Conservation (phyloP, 2,888 invertebrate species). For the Chironomus riparius region DNA sequence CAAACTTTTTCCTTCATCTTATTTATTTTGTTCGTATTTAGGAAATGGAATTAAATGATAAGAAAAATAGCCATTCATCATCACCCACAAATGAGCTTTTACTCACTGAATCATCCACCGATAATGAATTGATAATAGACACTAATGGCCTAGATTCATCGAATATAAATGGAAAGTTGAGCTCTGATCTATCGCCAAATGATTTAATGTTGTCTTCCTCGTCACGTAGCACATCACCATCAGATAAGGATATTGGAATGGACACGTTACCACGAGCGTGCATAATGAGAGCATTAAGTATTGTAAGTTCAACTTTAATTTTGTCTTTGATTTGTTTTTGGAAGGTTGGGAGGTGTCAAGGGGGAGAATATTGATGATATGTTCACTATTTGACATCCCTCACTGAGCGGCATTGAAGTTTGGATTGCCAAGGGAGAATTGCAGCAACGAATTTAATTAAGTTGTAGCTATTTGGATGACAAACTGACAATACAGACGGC, state of each 20-base stretch:
- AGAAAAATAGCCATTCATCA: slow-evolving; percentile 19
- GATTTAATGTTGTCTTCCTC: slow-evolving; percentile 25
- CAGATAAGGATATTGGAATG: slow-evolving; percentile 32
- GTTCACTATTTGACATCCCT: too few species aligned
- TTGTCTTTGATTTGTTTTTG: not conserved
- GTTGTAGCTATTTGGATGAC: too few species aligned
- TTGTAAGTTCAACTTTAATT: slow-evolving; percentile 36
- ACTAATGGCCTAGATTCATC: slow-evolving; percentile 24
- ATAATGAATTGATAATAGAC: slow-evolving; percentile 27
- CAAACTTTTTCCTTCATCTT: not conserved
- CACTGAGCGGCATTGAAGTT: too few species aligned
- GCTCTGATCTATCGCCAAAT: slow-evolving; percentile 22
- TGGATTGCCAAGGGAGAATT: too few species aligned
- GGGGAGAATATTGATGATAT: not conserved
- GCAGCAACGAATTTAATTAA: too few species aligned
- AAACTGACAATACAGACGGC: too few species aligned
- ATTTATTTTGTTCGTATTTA: not conserved
- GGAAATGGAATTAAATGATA: slow-evolving; percentile 37
- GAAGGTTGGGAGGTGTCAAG: not conserved
- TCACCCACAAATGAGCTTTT: slow-evolving; percentile 20
- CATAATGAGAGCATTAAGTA: slow-evolving; percentile 41
- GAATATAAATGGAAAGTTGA: slow-evolving; percentile 24
- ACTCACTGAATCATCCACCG: slow-evolving; percentile 31
- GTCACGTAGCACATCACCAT: slow-evolving; percentile 40
- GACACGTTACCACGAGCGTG: slow-evolving; percentile 33